Conservation (phyloP, 2,888 invertebrate genomes). For the Chrysolina haemoptera region DNA sequence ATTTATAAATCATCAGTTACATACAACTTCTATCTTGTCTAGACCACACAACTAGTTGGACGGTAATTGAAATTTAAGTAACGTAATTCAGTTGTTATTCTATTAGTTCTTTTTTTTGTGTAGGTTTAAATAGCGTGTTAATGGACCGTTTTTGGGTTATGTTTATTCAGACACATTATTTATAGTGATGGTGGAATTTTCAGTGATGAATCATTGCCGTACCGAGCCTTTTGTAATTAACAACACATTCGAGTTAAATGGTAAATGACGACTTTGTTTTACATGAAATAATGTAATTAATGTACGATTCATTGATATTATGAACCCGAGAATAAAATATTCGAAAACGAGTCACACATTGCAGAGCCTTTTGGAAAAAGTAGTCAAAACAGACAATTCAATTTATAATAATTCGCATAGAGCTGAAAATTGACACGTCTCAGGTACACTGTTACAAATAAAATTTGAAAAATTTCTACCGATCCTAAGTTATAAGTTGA, state of each 20-base stretch:
- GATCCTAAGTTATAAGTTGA: too few relatives aligned
- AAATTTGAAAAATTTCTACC: too few relatives aligned
- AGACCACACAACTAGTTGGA: slow-evolving; percentile 31
- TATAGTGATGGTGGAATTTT: slow-evolving; percentile 29
- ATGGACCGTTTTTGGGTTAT: slow-evolving; percentile 39
- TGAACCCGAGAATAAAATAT: background rate
- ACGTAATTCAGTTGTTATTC: slow-evolving; percentile 42
- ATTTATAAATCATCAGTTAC: slow-evolving; percentile 20
- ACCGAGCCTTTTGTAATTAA: slow-evolving; percentile 9
- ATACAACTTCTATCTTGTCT: slow-evolving; percentile 26
- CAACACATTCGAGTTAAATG: background rate
- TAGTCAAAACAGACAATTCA: too few relatives aligned
- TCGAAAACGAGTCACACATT: too few relatives aligned
- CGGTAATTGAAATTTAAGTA: slow-evolving; percentile 36
- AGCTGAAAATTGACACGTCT: too few relatives aligned
- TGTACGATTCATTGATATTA: too few relatives aligned
- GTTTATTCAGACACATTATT: slow-evolving; percentile 30
- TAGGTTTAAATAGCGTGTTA: slow-evolving; percentile 40
- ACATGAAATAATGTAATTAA: background rate
- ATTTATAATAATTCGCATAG: too few relatives aligned
- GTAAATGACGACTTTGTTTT: background rate
- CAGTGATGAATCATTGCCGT: slow-evolving; percentile 15
- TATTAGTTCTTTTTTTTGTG: slow-evolving; percentile 33
- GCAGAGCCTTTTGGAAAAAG: too few relatives aligned
- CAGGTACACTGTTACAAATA: too few relatives aligned